These are phyloP conservation scores for Calliphora vicina DNA, from an alignment of 1,140 invertebrate genomes.

Conservation along the genomic window DNA sequence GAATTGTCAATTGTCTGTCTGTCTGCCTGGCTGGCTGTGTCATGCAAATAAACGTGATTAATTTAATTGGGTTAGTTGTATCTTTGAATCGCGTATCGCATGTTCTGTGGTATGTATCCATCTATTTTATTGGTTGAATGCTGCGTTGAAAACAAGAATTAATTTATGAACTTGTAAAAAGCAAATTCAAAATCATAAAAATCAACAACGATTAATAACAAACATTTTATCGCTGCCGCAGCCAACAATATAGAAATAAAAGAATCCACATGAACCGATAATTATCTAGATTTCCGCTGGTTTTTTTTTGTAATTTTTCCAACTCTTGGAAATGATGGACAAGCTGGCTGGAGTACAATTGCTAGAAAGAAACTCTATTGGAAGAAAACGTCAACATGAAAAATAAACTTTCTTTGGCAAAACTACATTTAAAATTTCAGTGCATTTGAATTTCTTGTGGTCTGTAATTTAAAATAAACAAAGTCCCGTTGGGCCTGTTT, in stretches of 20 bases:
- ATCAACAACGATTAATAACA: background rate
- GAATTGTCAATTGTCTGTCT: background rate
- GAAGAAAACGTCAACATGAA: background rate
- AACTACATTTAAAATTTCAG: background rate
- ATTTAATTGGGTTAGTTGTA: background rate
- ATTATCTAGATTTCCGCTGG: background rate
- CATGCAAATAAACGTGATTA: background rate
- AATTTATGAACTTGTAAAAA: background rate
- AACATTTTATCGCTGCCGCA: background rate
- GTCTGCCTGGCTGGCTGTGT: background rate
- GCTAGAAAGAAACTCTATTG: too few relatives aligned
- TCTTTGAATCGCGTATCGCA: background rate
- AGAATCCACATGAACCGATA: background rate
- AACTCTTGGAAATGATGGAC: background rate
- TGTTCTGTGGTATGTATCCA: too few relatives aligned
- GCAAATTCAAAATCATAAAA: background rate
- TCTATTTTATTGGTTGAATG: too few relatives aligned
- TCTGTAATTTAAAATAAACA: background rate
- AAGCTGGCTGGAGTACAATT: background rate
- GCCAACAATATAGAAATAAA: background rate
- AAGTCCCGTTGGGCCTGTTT: background rate
- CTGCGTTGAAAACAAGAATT: background rate
- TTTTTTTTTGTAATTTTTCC: background rate
- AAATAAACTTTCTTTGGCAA: background rate
- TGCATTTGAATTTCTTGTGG: background rate